phyloP scores from a whole-genome alignment of 2,888 invertebrate genomes.

The Leuctra nigra region DNA sequence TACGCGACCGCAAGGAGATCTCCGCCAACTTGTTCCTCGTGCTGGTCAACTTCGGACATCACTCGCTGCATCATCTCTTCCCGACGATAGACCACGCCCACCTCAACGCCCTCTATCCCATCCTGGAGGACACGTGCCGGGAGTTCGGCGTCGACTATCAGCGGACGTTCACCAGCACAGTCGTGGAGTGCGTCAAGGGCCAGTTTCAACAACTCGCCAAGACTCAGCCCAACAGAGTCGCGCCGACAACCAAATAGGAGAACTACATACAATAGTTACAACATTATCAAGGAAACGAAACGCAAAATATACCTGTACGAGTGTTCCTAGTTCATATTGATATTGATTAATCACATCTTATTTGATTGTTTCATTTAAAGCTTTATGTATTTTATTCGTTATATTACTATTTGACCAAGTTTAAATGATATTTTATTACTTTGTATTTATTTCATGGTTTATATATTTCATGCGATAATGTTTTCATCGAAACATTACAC shows the following conservation, averaged over 20 bases:
- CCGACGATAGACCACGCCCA: slow-evolving; percentile 73
- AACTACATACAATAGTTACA: not conserved
- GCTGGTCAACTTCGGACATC: slow-evolving; percentile 69
- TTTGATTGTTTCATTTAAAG: too few species aligned
- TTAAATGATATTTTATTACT: too few species aligned
- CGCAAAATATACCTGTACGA: too few species aligned
- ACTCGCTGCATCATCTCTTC: slow-evolving; percentile 71
- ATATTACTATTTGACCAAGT: too few species aligned
- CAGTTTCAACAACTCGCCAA: slow-evolving; percentile 56
- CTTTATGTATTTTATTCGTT: too few species aligned
- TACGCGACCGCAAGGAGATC: slow-evolving; percentile 62
- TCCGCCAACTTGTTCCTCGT: slow-evolving; percentile 59
- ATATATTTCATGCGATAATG: too few species aligned
- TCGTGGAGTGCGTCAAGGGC: slow-evolving; percentile 57
- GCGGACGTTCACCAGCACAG: slow-evolving; percentile 35
- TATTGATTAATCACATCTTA: too few species aligned
- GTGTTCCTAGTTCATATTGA: too few species aligned
- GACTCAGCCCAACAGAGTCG: slow-evolving; percentile 38
- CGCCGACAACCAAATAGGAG: slow-evolving; percentile 15
- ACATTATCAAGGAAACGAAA: not conserved
- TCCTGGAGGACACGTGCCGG: slow-evolving; percentile 53
- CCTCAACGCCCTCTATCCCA: slow-evolving; percentile 57
- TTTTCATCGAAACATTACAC: too few species aligned
- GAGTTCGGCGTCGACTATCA: slow-evolving; percentile 51
- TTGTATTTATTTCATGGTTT: too few species aligned